Percentiles rank a stretch among this genome's conserved stretches.
Evolutionary conservation across 2,113 vertebrate genomes (phyloP).

Genomic region (Podilymbus podiceps): DNA sequence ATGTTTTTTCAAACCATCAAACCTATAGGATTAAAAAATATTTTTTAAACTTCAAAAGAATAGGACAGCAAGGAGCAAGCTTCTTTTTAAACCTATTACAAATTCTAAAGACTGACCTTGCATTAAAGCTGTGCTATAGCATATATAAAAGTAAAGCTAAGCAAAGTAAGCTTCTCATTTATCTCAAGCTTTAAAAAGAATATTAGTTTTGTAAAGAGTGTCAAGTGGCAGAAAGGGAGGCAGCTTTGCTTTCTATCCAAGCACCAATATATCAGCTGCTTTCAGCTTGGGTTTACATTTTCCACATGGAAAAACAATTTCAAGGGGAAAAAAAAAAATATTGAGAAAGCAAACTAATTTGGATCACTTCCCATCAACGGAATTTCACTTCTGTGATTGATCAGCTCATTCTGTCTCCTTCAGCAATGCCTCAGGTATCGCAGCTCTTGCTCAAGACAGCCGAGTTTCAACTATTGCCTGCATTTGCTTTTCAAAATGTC

Average conservation of each 20-base stretch:
- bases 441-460: not conserved
- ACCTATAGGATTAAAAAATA: constrained; percentile 1
- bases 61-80: not conserved
- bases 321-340: not conserved
- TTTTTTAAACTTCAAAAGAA: not conserved
- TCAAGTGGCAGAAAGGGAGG: not conserved
- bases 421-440: accelerated
- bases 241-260: not conserved
- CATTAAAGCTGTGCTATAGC: not conserved
- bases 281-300: not conserved
- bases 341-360: not conserved
- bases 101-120: not conserved
- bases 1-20: not conserved
- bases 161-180: not conserved
- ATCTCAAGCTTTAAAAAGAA: not conserved
- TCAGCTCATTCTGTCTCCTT: not conserved
- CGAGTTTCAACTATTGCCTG: not conserved
- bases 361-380: not conserved
- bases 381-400: not conserved
- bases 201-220: not conserved
- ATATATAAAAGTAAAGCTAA: not conserved
- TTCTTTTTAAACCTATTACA: not conserved
- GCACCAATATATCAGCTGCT: not conserved
- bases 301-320: not conserved
- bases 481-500: not conserved